These are phyloP conservation scores for Labroides dimidiatus DNA, from an alignment of 2,797 vertebrate species.

Conservation along the genomic window DNA sequence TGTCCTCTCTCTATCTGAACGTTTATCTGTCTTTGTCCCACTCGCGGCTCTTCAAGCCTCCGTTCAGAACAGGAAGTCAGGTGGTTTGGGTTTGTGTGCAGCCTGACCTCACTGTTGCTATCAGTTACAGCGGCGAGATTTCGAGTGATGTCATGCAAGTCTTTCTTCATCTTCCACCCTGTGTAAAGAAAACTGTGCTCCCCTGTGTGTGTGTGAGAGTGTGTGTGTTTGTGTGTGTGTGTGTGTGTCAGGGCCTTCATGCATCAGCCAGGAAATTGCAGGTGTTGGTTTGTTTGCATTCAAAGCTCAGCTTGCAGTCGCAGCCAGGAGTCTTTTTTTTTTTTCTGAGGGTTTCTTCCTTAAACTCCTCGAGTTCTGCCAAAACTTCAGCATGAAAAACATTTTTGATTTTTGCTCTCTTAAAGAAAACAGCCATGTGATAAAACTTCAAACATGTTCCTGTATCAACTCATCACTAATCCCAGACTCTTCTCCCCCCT, in stretches of 20 bases:
- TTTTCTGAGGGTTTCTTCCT: conserved; percentile 66
- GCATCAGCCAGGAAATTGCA: conserved; percentile 82
- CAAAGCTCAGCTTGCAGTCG: conserved; percentile 76
- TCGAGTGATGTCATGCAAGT: conserved; percentile 76
- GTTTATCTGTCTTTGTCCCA: conserved; percentile 44
- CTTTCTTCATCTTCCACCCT: conserved; percentile 63
- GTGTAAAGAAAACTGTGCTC: conserved; percentile 54
- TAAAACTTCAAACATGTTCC: conserved; percentile 24
- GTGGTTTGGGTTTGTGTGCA: conserved; percentile 74
- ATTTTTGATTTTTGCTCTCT: conserved; percentile 20
- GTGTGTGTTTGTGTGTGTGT: conserved; percentile 44
- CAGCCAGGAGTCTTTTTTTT: conserved; percentile 58
- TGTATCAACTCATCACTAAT: conserved; percentile 25
- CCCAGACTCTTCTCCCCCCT: conserved; percentile 40
- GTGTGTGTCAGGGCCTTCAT: conserved; percentile 76
- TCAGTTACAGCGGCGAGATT: conserved; percentile 70
- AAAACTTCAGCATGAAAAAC: conserved; percentile 52
- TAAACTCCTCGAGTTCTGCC: conserved; percentile 56
- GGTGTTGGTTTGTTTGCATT: conserved; percentile 84
- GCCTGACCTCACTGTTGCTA: conserved; percentile 78
- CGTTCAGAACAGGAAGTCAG: conserved; percentile 67
- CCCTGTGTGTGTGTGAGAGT: conserved; percentile 21
- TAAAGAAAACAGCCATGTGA: conserved; percentile 22
- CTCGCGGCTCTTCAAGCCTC: conserved; percentile 16
- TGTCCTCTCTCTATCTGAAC: conserved; percentile 1